phyloP scores from a whole-genome alignment of 2,113 vertebrate species.

The Solea solea region DNA sequence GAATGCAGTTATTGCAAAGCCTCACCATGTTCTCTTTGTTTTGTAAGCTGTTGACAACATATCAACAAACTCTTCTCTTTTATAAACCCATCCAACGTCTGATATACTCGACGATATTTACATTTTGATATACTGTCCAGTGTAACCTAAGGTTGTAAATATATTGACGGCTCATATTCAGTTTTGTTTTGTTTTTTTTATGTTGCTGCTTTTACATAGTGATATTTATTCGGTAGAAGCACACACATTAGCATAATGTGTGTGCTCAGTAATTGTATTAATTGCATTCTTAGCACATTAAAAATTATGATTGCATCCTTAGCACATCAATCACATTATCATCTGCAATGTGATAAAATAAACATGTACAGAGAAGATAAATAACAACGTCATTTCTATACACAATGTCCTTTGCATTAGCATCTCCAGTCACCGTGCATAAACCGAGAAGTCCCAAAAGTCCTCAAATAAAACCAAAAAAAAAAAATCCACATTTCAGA shows the following conservation, averaged over 20 bases:
- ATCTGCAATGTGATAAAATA: constrained; percentile 39
- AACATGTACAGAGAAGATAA: constrained; percentile 13
- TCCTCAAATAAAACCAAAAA: background rate
- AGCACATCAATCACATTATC: constrained; percentile 49
- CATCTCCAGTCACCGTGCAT: background rate
- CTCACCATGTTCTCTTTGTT: constrained; percentile 2
- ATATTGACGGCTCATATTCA: background rate
- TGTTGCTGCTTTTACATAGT: constrained; percentile 13
- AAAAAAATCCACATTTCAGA: background rate
- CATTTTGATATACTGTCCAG: background rate
- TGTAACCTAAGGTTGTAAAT: constrained; percentile 10
- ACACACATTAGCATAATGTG: constrained; percentile 48
- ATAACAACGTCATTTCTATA: background rate
- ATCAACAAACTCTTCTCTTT: too few relatives aligned
- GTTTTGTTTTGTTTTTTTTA: constrained; percentile 28
- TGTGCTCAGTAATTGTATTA: constrained; percentile 38
- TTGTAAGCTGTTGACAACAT: too few relatives aligned
- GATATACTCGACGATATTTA: constrained; percentile 8
- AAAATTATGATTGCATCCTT: constrained; percentile 12
- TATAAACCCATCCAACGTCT: constrained; percentile 3
- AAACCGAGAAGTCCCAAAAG: background rate
- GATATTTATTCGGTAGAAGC: constrained; percentile 19
- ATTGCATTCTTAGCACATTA: constrained; percentile 54
- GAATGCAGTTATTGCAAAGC: constrained; percentile 39
- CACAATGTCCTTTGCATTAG: background rate